Evolutionary conservation across 1,140 invertebrate genomes (phyloP).

Genomic region (Drosophila setifemur): DNA sequence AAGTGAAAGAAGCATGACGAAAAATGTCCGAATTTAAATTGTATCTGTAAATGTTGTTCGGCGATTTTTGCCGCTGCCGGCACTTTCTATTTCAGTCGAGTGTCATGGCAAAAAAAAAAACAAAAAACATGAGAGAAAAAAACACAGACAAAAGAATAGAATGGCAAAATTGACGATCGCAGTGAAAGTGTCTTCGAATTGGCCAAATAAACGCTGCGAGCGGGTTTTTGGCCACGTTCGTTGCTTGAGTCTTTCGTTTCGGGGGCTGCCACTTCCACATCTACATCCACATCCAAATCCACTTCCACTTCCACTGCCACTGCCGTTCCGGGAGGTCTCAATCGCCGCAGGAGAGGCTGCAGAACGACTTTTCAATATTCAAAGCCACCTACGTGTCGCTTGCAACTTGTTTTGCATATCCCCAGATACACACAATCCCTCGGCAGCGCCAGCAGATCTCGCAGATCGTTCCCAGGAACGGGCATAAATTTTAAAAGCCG

Average conservation of each 20-base stretch:
- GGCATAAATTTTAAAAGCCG: constrained; percentile 30
- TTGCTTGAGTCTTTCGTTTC: constrained; percentile 62
- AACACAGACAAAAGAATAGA: constrained; percentile 69
- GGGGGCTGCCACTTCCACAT: constrained; percentile 1
- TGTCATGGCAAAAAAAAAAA: constrained; percentile 5
- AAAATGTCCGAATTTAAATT: constrained; percentile 41
- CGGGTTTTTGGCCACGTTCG: constrained; percentile 33
- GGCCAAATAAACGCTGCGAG: constrained; percentile 13
- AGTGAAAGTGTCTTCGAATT: constrained; percentile 63
- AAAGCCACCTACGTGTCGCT: constrained; percentile 60
- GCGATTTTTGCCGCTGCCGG: constrained; percentile 4
- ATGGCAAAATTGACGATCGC: constrained; percentile 45
- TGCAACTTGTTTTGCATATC: constrained; percentile 57
- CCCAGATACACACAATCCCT: constrained; percentile 13
- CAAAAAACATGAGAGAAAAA: not conserved
- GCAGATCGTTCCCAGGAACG: constrained; percentile 19
- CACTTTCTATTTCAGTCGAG: constrained; percentile 68
- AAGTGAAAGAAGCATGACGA: constrained; percentile 51
- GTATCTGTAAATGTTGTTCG: constrained; percentile 23
- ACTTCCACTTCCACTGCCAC: constrained; percentile 10
- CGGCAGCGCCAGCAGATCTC: not conserved
- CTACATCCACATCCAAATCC: constrained; percentile 17
- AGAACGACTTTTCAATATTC: constrained; percentile 63
- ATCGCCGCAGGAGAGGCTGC: constrained; percentile 46
- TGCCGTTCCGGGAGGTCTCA: constrained; percentile 34